Evolutionary conservation across 2,888 invertebrate species (phyloP).

Genomic region (Cosmopolites sordidus): DNA sequence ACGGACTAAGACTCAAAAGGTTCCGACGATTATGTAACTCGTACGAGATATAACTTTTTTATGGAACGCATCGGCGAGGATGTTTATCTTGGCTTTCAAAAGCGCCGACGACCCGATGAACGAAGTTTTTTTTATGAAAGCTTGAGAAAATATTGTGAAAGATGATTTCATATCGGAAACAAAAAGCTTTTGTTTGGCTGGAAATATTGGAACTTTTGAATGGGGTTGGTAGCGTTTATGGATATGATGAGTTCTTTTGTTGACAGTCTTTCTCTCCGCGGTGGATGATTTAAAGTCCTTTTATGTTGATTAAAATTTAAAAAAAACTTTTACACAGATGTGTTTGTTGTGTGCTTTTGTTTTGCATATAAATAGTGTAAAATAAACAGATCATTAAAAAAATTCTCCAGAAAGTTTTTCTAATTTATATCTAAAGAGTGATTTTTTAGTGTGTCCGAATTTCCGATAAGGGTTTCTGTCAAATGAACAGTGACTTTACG

Average conservation of each 20-base stretch:
- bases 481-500: too few species aligned
- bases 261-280: too few species aligned
- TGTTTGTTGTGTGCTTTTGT: too few species aligned
- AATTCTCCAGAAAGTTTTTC: too few species aligned
- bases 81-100: conserved; percentile 26
- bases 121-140: not conserved
- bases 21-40: conserved; percentile 43
- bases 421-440: too few species aligned
- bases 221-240: not conserved
- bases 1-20: conserved; percentile 44
- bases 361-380: too few species aligned
- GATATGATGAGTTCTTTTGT: not conserved
- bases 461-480: too few species aligned
- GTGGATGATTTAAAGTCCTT: too few species aligned
- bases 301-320: too few species aligned
- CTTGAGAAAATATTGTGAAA: conserved; percentile 2
- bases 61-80: conserved; percentile 21
- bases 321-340: too few species aligned
- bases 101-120: conserved; percentile 13
- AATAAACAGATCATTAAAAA: too few species aligned
- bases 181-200: not conserved
- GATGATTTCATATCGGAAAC: conserved; percentile 1
- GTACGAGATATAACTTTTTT: conserved; percentile 34
- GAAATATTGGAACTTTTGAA: not conserved
- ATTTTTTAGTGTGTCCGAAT: too few species aligned